Percentiles rank a stretch among this genome's conserved stretches.
phyloP scores from a whole-genome alignment of 1,140 invertebrate genomes.

The Diploscapter pachys region DNA sequence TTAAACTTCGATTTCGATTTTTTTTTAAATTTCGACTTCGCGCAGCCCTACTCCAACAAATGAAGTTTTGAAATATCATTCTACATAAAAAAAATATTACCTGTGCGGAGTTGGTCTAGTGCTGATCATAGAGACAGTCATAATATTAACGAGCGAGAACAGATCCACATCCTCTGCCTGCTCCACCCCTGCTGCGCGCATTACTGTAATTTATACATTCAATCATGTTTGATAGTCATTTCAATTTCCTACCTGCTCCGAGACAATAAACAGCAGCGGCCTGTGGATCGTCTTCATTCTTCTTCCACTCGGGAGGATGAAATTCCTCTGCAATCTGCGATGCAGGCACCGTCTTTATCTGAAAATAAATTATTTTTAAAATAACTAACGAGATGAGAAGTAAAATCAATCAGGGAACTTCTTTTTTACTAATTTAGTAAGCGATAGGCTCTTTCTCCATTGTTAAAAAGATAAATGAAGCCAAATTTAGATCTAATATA shows the following conservation, averaged over 20 bases:
- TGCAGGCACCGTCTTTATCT: constrained; percentile 26
- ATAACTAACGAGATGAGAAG: background rate
- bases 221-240: background rate
- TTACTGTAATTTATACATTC: constrained; percentile 8
- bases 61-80: no score
- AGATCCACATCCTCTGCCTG: constrained; percentile 30
- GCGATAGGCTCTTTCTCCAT: no score
- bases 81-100: no score
- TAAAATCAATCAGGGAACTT: no score
- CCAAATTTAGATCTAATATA: no score
- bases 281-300: constrained; percentile 19
- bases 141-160: constrained; percentile 34
- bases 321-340: constrained; percentile 16
- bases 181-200: constrained; percentile 28
- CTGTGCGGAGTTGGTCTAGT: constrained; percentile 33
- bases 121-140: constrained; percentile 33
- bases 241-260: constrained; percentile 20
- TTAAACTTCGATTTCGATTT: no score
- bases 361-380: background rate
- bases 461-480: no score
- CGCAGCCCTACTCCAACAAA: no score
- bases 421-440: no score
- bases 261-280: constrained; percentile 35
- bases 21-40: no score
- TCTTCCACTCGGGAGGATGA: constrained; percentile 31